Base-by-base conservation (phyloP, 2,113 vertebrate genomes). In the Nesospiza acunhae region DNA sequence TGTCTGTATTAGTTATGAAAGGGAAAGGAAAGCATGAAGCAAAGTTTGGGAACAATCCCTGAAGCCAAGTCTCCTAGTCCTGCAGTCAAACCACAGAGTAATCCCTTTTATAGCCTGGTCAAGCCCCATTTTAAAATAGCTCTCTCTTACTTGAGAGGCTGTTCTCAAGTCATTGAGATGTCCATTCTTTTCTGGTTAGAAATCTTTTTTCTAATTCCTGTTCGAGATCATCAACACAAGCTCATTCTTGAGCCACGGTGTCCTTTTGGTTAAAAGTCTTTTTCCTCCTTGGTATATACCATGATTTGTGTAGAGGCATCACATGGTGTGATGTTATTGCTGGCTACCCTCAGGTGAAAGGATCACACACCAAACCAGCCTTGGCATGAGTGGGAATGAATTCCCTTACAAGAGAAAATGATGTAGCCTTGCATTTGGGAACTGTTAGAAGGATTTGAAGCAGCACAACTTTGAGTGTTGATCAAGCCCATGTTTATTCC, bases 181-280 rank as follows among this genome's bases (percentile, higher is more conserved):
- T 77, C 9, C 1, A 18, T 77, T 41, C 7, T 53, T 44, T 80
- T 44, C 33, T 52, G 18, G 10, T 81, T 81, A 52, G 39, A 63
- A 90, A 47, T 44, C 4, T 52, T 44, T 49, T 46, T 46, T 62
- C 41, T 17, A 30, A 50, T 27, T 74, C 8, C 39, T 42, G 8
- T 35, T 62, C 3, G 23, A 87, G 74, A 22, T 58, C 18, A 21
- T 0, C 17, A 14, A 12, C 23, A 4, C 1, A 7, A 2, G 1
- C 44, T 39, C 5, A 8, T 55, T 56, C n/a, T 70, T 59, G n/a
- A 90, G 46, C 46, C 16, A 4, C 5, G 1, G n/a, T 4, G 47
- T 63, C 24, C 30, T 86, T 49, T 26, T 33, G 44, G 44, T 74
- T 63, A 20, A 58, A 33, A 0, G 10, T 35, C 31, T 39, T 66